phyloP scores from a whole-genome alignment of 37 sponge, comb jelly and placozoan species.

The Chondrilla cf. caribensis region DNA sequence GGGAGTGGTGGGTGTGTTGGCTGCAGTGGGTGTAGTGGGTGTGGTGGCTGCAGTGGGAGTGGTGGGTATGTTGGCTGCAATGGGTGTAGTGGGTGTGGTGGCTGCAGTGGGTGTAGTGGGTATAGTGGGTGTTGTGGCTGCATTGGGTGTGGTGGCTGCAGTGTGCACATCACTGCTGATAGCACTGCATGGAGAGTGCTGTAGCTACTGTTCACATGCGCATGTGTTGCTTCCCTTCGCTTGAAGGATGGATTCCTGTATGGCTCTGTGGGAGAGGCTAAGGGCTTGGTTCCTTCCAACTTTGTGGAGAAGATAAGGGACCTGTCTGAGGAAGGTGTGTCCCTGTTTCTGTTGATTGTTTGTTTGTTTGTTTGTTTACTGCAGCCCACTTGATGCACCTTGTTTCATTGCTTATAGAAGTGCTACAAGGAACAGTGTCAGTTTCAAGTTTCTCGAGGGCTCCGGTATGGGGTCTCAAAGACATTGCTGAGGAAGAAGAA shows the following conservation, averaged over 20 bases:
- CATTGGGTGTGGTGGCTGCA: too few species aligned
- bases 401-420: too few species aligned
- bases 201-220: background rate
- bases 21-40: background rate
- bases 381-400: too few species aligned
- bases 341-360: too few species aligned
- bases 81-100: background rate
- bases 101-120: too few species aligned
- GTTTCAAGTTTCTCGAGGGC: too few species aligned
- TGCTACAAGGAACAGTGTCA: too few species aligned
- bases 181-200: background rate
- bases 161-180: too few species aligned
- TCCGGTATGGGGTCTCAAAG: too few species aligned
- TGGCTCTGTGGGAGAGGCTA: slow-evolving; percentile 25
- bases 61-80: background rate
- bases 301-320: slow-evolving; percentile 52
- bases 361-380: too few species aligned
- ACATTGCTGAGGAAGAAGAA: too few species aligned
- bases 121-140: too few species aligned
- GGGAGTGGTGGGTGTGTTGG: background rate
- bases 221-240: background rate
- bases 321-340: slow-evolving; percentile 29
- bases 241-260: slow-evolving; percentile 57
- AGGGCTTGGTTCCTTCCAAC: slow-evolving; percentile 64
- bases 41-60: background rate